Conservation (phyloP, 2,797 vertebrate genomes). For the Menidia menidia region DNA sequence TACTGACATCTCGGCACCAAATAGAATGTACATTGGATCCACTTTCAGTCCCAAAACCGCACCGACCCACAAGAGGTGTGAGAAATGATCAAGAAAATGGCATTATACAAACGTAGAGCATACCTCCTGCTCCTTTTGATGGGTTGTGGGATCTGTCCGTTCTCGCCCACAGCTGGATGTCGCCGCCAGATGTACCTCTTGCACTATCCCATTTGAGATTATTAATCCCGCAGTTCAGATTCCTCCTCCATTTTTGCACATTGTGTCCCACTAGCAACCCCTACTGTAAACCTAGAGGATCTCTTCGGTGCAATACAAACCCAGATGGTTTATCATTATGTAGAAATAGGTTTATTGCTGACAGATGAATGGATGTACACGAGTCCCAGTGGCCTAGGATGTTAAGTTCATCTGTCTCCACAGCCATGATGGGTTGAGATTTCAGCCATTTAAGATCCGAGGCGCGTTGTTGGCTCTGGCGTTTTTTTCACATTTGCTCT, state of each 20-base stretch:
- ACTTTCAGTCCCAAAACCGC: neutral
- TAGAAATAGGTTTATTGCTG: conserved; percentile 76
- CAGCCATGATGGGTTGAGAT: conserved; percentile 62
- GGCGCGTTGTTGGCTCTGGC: neutral
- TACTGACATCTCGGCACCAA: conserved; percentile 10
- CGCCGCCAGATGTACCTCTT: conserved; percentile 63
- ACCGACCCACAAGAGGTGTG: conserved; percentile 8
- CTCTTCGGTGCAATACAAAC: conserved; percentile 81
- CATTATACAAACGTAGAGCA: conserved; percentile 44
- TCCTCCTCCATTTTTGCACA: conserved; percentile 74
- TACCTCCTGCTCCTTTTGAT: conserved; percentile 44
- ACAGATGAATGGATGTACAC: conserved; percentile 78
- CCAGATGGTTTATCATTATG: conserved; percentile 73
- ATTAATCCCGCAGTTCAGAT: conserved; percentile 66
- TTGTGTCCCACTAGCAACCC: conserved; percentile 56
- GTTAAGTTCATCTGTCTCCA: conserved; percentile 50
- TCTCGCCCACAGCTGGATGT: conserved; percentile 66
- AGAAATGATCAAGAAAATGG: conserved; percentile 36
- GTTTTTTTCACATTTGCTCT: conserved; percentile 32
- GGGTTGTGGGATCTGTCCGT: conserved; percentile 46
- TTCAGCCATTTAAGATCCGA: conserved; percentile 5
- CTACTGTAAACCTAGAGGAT: conserved; percentile 71
- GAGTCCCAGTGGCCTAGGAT: conserved; percentile 63
- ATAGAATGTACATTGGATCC: neutral
- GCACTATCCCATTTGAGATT: conserved; percentile 79